Evolutionary conservation across 2,888 invertebrate species (phyloP).

Genomic region (Drosophila mercatorum): DNA sequence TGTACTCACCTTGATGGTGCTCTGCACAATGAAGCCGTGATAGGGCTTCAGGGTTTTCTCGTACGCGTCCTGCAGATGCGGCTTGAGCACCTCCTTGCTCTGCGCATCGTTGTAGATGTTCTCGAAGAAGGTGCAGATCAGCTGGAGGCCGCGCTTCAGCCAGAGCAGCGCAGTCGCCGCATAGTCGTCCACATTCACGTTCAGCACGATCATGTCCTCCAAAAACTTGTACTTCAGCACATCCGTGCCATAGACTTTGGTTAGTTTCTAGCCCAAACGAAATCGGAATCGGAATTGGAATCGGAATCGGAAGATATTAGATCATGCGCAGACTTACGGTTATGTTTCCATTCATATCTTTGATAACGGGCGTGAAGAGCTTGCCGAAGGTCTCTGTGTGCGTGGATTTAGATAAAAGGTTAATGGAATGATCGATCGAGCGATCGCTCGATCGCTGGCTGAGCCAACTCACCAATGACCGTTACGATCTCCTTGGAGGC

Average conservation of each 20-base stretch:
- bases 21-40: conserved; percentile 91
- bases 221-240: conserved; percentile 86
- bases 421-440: conserved; percentile 17
- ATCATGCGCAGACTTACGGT: conserved; percentile 85
- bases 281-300: not conserved
- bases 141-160: conserved; percentile 87
- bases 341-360: conserved; percentile 92
- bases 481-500: conserved; percentile 87
- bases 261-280: conserved; percentile 86
- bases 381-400: conserved; percentile 89
- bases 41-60: conserved; percentile 89
- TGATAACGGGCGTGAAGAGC: conserved; percentile 89
- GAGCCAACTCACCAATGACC: conserved; percentile 87
- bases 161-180: conserved; percentile 89
- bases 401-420: conserved; percentile 5
- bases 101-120: conserved; percentile 82
- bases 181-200: conserved; percentile 86
- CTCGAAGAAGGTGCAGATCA: conserved; percentile 83
- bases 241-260: conserved; percentile 86
- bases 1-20: conserved; percentile 87
- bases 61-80: conserved; percentile 88
- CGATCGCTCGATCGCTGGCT: not conserved
- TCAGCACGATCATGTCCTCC: conserved; percentile 89
- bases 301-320: not conserved
- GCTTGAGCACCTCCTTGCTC: conserved; percentile 86